Conservation (phyloP, 2,888 invertebrate species). For the Drosophila subsilvestris region DNA sequence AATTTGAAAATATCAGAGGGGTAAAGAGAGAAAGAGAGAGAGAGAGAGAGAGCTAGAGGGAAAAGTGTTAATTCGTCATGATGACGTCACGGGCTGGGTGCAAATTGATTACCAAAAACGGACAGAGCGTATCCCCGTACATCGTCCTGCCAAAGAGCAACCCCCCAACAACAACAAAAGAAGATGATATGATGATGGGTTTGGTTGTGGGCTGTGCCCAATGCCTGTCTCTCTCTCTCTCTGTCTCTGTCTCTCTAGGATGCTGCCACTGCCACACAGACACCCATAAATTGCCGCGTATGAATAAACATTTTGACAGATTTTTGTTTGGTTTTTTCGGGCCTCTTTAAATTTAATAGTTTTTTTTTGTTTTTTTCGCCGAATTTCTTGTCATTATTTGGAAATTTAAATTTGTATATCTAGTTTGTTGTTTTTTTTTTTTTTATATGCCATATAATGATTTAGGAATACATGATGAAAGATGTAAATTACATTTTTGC, state of each 20-base stretch:
- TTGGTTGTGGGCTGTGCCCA: conserved; percentile 18
- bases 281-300: conserved; percentile 61
- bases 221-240: conserved; percentile 6
- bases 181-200: conserved; percentile 17
- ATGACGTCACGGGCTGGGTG: conserved; percentile 82
- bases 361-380: conserved; percentile 26
- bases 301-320: conserved; percentile 82
- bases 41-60: conserved; percentile 58
- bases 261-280: conserved; percentile 5
- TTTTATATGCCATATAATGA: conserved; percentile 54
- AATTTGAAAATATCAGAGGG: not conserved
- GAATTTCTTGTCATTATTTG: conserved; percentile 53
- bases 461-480: conserved; percentile 38
- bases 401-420: conserved; percentile 56
- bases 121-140: conserved; percentile 71
- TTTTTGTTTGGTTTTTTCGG: conserved; percentile 58
- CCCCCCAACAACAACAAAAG: conserved; percentile 18
- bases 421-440: conserved; percentile 34
- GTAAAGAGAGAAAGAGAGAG: no score
- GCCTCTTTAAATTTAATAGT: conserved; percentile 55
- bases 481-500: conserved; percentile 41
- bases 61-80: conserved; percentile 82
- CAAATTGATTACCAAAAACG: conserved; percentile 81
- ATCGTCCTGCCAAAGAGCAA: conserved; percentile 33
- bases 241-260: not conserved